Evolutionary conservation across 2,888 invertebrate genomes (phyloP), one percentile per base, ranked within the genome.

Genomic region (Athetis lepigone): DNA sequence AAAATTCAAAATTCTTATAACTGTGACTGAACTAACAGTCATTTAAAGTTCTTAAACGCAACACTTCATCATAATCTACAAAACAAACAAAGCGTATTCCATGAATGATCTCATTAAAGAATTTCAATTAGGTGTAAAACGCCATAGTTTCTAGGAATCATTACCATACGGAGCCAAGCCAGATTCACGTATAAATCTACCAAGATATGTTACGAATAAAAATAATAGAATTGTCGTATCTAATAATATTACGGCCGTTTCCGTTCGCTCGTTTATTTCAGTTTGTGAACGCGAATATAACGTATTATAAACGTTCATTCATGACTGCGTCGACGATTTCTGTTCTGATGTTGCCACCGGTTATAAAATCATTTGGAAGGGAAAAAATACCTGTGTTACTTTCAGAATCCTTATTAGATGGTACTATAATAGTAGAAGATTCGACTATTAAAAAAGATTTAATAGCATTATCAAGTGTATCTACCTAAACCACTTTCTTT

Each of bases 181-280:
- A 90, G 90, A 93, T 93, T 93, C 93, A 92, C 90, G 92, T 89
- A 87, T 92, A 90, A 92, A 86, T 93, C 90, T 92, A 89, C 91
- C 82, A 87, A 92, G 93, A 93, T 93, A 90, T 92, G 93, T 92
- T 92, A 93, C 92, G 93, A 94, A 94, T 94, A 94, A 95, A 95
- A 95, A 95, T 94, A 95, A 95, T 94, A 94, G 94, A 94, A 94
- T 94, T 94, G 93, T 94, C 92, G 92, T 90, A 85, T 94, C 94
- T 94, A 94, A 94, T 94, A 94, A 95, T 95, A 94, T 88, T 88
- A 88, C 91, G 89, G 89, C 88, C 92, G 93, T 92, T 95, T 95
- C 94, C 94, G 94, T 91, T 93, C 90, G 90, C 91, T 90, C 86
- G 93, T 93, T 94, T 94, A 94, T 94, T 94, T 94, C 89, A 85